Conservation (phyloP, 1,140 invertebrate genomes). For the Aphelinus atriplicis region DNA sequence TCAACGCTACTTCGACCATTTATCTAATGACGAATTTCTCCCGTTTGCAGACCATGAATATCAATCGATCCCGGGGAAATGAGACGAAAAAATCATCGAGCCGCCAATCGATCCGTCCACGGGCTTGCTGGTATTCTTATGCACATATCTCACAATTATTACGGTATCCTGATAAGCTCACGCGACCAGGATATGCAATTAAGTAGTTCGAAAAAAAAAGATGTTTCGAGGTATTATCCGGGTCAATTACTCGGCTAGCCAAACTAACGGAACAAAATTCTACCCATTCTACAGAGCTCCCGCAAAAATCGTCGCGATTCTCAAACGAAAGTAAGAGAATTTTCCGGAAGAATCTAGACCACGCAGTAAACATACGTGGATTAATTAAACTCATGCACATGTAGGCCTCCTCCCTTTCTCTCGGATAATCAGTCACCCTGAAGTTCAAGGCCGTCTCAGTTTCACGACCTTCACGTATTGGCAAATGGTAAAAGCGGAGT, state of each 20-base stretch:
- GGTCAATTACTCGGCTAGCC: too few species aligned
- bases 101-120: neutral
- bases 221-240: too few species aligned
- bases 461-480: neutral
- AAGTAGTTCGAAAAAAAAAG: too few species aligned
- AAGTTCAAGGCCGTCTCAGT: constrained; percentile 17
- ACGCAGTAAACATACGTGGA: too few species aligned
- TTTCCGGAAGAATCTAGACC: neutral
- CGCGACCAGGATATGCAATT: constrained; percentile 9
- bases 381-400: too few species aligned
- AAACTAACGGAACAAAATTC: neutral
- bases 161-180: constrained; percentile 13
- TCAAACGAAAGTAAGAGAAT: neutral
- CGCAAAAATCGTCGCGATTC: neutral
- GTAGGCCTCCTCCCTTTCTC: too few species aligned
- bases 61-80: too few species aligned
- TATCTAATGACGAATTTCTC: too few species aligned
- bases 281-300: constrained; percentile 1
- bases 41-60: too few species aligned
- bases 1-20: too few species aligned
- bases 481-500: neutral
- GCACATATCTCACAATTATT: neutral
- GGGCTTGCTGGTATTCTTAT: too few species aligned
- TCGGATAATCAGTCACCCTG: neutral
- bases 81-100: too few species aligned